These are phyloP conservation scores for Numenius arquata DNA, from an alignment of 2,113 vertebrate species.

Conservation along the genomic window DNA sequence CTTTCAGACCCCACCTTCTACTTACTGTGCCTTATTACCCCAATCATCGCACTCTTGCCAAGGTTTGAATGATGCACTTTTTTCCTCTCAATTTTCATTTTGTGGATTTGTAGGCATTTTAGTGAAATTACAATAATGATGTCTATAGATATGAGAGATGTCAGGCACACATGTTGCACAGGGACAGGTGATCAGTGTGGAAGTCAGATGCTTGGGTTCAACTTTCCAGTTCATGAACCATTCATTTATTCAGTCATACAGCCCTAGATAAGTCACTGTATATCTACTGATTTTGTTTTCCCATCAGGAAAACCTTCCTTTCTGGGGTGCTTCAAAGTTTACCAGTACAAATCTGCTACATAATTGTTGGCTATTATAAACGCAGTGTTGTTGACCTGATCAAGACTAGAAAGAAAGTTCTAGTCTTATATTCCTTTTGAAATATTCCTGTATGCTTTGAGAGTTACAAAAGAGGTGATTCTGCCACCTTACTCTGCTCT, in stretches of 20 bases:
- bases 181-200: not conserved
- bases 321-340: not conserved
- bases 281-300: not conserved
- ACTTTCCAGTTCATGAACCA: not conserved
- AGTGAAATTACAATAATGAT: fast-evolving
- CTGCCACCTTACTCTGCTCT: too few relatives aligned
- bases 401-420: not conserved
- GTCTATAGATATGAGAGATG: not conserved
- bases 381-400: not conserved
- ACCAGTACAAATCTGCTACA: not conserved
- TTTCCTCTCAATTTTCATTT: not conserved
- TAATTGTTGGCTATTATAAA: not conserved
- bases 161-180: not conserved
- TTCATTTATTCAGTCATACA: not conserved
- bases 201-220: not conserved
- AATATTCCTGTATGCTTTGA: not conserved
- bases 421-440: not conserved
- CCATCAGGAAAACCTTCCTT: not conserved
- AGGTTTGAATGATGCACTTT: constrained; percentile 74
- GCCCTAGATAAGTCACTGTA: not conserved
- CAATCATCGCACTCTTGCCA: constrained; percentile 84
- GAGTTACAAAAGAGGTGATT: too few relatives aligned
- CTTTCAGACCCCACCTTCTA: constrained; percentile 87
- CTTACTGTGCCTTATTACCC: constrained; percentile 84
- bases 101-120: not conserved